Conservation (phyloP, 2,113 vertebrate species). For the Apodemus sylvaticus region DNA sequence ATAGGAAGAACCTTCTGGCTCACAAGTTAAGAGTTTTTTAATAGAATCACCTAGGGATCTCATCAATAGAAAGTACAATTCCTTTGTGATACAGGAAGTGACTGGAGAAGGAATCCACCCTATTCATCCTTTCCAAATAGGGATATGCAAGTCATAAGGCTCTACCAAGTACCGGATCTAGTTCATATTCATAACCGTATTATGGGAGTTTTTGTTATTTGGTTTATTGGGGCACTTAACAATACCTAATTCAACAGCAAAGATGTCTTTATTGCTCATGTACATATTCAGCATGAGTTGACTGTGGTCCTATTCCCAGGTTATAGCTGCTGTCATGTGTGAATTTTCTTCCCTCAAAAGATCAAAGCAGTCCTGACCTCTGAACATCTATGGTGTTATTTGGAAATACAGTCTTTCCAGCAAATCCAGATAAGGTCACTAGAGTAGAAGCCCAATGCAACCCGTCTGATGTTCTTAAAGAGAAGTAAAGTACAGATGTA, state of each 20-base stretch:
- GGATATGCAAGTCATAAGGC: background rate
- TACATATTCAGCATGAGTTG: accelerated
- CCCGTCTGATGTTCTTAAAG: background rate
- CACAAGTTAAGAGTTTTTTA: background rate
- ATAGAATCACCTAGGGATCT: background rate
- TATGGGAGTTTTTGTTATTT: background rate
- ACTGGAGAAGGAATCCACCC: background rate
- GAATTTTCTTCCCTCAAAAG: background rate
- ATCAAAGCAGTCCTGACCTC: background rate
- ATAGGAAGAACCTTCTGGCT: background rate
- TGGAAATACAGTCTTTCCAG: background rate
- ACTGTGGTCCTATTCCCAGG: background rate
- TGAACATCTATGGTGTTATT: background rate
- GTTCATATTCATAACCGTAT: background rate
- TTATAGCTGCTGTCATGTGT: background rate
- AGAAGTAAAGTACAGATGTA: background rate
- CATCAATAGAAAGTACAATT: background rate
- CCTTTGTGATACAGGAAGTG: background rate
- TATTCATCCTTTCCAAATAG: background rate
- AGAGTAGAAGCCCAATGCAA: background rate
- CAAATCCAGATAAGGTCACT: background rate
- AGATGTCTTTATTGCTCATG: background rate
- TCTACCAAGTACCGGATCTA: background rate
- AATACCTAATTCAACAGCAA: background rate
- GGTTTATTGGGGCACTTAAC: background rate